Percentiles rank a stretch among this genome's conserved stretches.
phyloP scores from a whole-genome alignment of 1,140 invertebrate species.

The Sycophila sp. region DNA sequence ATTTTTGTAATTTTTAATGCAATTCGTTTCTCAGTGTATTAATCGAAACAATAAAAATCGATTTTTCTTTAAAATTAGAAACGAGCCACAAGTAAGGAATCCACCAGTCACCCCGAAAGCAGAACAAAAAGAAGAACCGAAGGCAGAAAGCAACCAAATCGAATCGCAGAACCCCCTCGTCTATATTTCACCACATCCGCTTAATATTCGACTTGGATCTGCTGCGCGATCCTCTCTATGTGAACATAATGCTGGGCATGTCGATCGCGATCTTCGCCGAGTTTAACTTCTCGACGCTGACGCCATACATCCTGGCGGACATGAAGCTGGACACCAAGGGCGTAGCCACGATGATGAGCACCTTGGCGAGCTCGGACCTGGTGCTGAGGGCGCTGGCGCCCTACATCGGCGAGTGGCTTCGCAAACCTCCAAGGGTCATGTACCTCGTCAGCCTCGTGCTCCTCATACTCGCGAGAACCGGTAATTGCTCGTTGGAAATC shows the following conservation, averaged over 20 bases:
- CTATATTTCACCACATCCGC: not conserved
- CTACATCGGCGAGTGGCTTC: constrained; percentile 72
- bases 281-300: constrained; percentile 74
- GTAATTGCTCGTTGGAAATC: constrained; percentile 69
- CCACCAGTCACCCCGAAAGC: no score
- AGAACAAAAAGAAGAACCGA: no score
- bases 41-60: no score
- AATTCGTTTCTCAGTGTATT: no score
- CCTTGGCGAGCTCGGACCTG: constrained; percentile 69
- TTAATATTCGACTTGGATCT: constrained; percentile 70
- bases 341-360: constrained; percentile 72
- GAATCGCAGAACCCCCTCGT: not conserved
- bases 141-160: no score
- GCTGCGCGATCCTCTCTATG: constrained; percentile 68
- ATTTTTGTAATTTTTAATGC: no score
- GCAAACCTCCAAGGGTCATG: constrained; percentile 74
- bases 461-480: constrained; percentile 72
- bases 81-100: no score
- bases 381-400: constrained; percentile 70
- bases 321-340: constrained; percentile 66
- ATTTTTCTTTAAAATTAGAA: no score
- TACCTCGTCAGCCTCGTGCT: constrained; percentile 74
- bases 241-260: constrained; percentile 75
- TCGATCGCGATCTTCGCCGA: constrained; percentile 75
- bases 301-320: constrained; percentile 74